Evolutionary conservation across 2,888 invertebrate genomes (phyloP), one percentile per base, ranked within the genome.

Genomic region (Eurois occulta): DNA sequence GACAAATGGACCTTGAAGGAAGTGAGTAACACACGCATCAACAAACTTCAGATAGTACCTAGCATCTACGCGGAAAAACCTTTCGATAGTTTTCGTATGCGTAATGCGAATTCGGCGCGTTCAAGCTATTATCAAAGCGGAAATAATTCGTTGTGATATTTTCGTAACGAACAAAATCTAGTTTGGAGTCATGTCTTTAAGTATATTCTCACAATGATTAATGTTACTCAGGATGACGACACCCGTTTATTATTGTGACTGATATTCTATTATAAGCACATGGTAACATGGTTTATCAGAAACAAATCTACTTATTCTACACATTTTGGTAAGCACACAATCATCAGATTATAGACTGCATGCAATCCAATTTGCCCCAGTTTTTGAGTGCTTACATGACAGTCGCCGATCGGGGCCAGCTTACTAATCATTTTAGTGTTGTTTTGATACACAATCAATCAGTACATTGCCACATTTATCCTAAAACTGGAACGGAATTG

Each of bases 1-100:
- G 94, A 95, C 78, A 94, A 93, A 85, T 97, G 97, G 97, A 95
- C 95, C 66, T 91, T 97, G 80, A 95, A 96, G 87, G 97, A 97
- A 95, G 97, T 97, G 92, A 91, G 92, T 89, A 86, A 77, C 58
- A 77, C 60, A 67, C 75, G 38, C 71, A 70, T 43, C 32, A 68
- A 64, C 13, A 21, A 71, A 71, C 66, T 74, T 71, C 41, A 73
- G 68, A 80, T 75, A 79, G 75, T 46, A 62, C 21, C 35, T 60
- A 74, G 24, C 78, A 66, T 71, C 77, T 55, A 77, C 16, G 58
- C 41, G 77, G 65, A 73, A 86, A 83, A 87, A 77, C 74, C 86
- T 72, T 64, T 70, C 38, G 52, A 62, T 64, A 35, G 24, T 70
- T 72, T 72, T 62, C 58, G 55, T 67, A 70, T 75, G 60, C 62